phyloP scores from a whole-genome alignment of 2,888 invertebrate genomes.

The Horisme vitalbata region DNA sequence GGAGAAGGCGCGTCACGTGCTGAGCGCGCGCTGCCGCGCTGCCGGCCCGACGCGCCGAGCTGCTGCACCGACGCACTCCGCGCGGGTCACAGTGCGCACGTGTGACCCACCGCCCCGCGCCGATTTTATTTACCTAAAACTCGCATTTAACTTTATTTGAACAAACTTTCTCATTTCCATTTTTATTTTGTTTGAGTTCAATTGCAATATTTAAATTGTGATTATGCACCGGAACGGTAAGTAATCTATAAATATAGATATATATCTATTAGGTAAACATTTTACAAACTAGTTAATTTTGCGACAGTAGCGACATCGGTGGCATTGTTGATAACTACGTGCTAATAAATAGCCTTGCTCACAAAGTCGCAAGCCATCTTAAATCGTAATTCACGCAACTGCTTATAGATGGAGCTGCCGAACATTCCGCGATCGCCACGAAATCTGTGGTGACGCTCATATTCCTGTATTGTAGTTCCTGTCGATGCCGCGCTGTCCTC shows the following conservation, averaged over 20 bases:
- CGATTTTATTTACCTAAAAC: background rate
- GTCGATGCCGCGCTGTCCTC: no score
- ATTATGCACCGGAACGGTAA: constrained; percentile 67
- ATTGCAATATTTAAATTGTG: background rate
- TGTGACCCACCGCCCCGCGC: constrained; percentile 57
- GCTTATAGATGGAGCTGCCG: no score
- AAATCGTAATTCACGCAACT: no score
- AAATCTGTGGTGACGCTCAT: no score
- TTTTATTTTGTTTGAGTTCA: background rate
- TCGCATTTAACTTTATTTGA: constrained; percentile 5
- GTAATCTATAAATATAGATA: constrained; percentile 30
- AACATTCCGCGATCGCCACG: no score
- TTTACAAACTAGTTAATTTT: constrained; percentile 23
- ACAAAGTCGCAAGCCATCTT: no score
- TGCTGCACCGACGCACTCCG: no score
- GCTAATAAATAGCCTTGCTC: no score
- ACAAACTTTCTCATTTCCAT: constrained; percentile 7
- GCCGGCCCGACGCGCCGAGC: constrained; percentile 54
- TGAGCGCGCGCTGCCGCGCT: background rate
- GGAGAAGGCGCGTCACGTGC: constrained; percentile 13
- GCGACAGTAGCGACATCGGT: constrained; percentile 43
- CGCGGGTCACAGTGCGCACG: constrained; percentile 63
- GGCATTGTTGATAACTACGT: constrained; percentile 23
- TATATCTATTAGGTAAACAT: background rate
- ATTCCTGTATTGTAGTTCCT: no score